Conservation (phyloP, 2,888 invertebrate species). For the Cetonia aurata region DNA sequence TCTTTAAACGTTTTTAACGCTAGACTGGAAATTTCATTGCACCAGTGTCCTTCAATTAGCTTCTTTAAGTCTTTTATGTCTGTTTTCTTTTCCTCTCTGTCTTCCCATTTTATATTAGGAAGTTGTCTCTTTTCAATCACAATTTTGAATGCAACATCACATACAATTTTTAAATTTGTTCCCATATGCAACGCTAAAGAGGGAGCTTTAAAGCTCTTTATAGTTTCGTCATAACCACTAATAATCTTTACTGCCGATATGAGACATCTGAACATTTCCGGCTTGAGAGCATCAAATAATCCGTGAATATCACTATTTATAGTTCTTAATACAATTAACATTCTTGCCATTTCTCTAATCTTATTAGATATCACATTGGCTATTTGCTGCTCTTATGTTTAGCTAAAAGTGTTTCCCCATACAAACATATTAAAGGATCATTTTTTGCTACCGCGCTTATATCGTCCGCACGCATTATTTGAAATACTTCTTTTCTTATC, state of each 20-base stretch:
- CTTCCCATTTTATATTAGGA: slow-evolving; percentile 41
- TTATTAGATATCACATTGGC: slow-evolving; percentile 46
- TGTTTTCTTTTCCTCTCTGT: slow-evolving; percentile 41
- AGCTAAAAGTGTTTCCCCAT: slow-evolving; percentile 44
- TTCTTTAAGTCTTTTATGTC: slow-evolving; percentile 47
- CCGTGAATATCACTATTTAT: slow-evolving; percentile 14
- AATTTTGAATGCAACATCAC: slow-evolving; percentile 45
- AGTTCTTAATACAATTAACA: slow-evolving; percentile 41
- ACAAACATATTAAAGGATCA: slow-evolving; percentile 48
- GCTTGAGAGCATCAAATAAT: slow-evolving; percentile 46
- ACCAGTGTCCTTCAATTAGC: slow-evolving; percentile 47
- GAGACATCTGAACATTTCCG: slow-evolving; percentile 41
- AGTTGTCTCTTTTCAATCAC: slow-evolving; percentile 45
- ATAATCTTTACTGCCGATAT: slow-evolving; percentile 46
- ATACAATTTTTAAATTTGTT: slow-evolving; percentile 44
- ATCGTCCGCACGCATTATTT: slow-evolving; percentile 46
- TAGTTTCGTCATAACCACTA: slow-evolving; percentile 45
- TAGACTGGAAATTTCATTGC: slow-evolving; percentile 47
- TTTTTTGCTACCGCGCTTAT: slow-evolving; percentile 44
- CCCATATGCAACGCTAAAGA: slow-evolving; percentile 47
- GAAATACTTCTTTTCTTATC: slow-evolving; percentile 46
- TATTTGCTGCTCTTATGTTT: slow-evolving; percentile 50
- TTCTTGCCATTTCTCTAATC: slow-evolving; percentile 47
- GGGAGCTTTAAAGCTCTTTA: slow-evolving; percentile 45
- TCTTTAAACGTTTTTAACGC: slow-evolving; percentile 48